phyloP scores from a whole-genome alignment of 1,140 invertebrate genomes.

The Cyclina sinensis region DNA sequence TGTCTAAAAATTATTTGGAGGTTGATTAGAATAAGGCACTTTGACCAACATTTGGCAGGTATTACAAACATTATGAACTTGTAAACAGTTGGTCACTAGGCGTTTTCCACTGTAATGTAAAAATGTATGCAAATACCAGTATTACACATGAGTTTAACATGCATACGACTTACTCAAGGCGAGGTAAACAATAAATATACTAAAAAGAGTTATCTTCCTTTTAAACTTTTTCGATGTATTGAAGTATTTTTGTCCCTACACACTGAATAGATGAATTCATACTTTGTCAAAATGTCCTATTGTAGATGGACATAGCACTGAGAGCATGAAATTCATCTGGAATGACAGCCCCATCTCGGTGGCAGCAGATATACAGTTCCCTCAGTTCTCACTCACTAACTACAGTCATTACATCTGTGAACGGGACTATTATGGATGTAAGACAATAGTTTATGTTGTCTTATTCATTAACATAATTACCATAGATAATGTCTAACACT shows the following conservation, averaged over 20 bases:
- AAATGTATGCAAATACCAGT: too few relatives aligned
- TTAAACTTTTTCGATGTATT: constrained; percentile 74
- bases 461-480: not conserved
- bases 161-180: too few relatives aligned
- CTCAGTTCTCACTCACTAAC: constrained; percentile 79
- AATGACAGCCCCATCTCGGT: constrained; percentile 81
- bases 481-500: constrained; percentile 83
- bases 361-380: constrained; percentile 78
- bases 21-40: too few relatives aligned
- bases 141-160: too few relatives aligned
- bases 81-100: too few relatives aligned
- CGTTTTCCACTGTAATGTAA: too few relatives aligned
- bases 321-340: constrained; percentile 97
- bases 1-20: too few relatives aligned
- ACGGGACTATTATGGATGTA: constrained; percentile 71
- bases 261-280: constrained; percentile 85
- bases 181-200: too few relatives aligned
- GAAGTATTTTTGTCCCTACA: constrained; percentile 76
- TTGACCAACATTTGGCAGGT: too few relatives aligned
- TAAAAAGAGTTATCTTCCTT: too few relatives aligned
- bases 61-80: too few relatives aligned
- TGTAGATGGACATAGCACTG: constrained; percentile 96
- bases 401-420: constrained; percentile 86
- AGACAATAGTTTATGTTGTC: too few relatives aligned
- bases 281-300: not conserved